Evolutionary conservation across 2,797 vertebrate genomes (phyloP), one percentile per base, ranked within the genome.

Genomic region (Linurgus olivaceus): DNA sequence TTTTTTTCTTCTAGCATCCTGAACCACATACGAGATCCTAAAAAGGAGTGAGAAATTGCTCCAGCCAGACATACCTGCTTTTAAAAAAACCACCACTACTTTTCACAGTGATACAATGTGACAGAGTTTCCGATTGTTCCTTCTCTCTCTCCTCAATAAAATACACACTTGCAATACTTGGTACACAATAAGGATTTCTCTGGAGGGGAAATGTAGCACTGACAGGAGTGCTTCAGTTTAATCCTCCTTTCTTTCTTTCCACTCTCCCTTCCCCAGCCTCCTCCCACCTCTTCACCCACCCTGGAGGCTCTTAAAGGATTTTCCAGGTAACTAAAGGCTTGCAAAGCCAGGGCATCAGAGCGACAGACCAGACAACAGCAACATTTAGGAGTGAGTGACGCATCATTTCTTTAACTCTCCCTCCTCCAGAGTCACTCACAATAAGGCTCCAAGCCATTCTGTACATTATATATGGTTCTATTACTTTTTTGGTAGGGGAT

Each of bases 321-420:
- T 94, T 88, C 78, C 87, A 95, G 86, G 84, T 90, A 93, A 77
- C 91, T 88, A 79, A 93, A 94, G 61, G 59, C 87, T 97, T 94
- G 86, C 67, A 95, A 95, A 95, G 79, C 78, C 88, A 84, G 72
- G 24, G 54, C 76, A 71, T 80, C 31, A 8, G 70, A 94, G 70
- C 0, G 4, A 79, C 94, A 93, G 94, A 94, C 90, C 86, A 97
- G 88, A 80, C 87, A 95, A 78, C 90, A 0, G 1, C 25, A 61
- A 94, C 74, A 93, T 88, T 96, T 72, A 81, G 57, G 51, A 75
- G 72, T 86, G 79, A 96, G 79, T 77, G 86, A 93, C 73, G 88
- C 76, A 58, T 9, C 1, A 86, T 93, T 94, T 94, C 88, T 96
- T 96, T 97, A 96, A 96, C 76, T 96, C 83, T 93, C 66, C 68